phyloP scores from a whole-genome alignment of 2,888 invertebrate species.

The Melangyna quadrimaculata region DNA sequence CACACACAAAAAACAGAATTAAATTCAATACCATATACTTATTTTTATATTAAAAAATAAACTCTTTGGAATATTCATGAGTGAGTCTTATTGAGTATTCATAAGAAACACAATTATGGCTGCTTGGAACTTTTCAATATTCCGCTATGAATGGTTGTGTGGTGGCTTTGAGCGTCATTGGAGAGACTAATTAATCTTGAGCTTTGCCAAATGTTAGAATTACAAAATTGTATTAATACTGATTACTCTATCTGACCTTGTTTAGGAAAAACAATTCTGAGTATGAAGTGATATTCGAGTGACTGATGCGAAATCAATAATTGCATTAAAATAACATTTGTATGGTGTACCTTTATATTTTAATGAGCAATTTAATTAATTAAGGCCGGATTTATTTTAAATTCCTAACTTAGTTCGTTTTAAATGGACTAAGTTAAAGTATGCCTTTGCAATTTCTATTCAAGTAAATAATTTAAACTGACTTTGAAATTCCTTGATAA shows the following conservation, averaged over 20 bases:
- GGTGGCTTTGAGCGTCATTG: slow-evolving; percentile 38
- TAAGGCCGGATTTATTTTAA: not conserved
- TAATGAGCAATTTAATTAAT: not conserved
- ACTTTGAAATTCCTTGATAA: not conserved
- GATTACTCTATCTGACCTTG: slow-evolving; percentile 39
- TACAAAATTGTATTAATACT: not conserved
- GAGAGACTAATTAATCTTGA: slow-evolving; percentile 50
- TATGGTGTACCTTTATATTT: not conserved
- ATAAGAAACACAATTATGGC: slow-evolving; percentile 58
- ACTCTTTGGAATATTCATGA: slow-evolving; percentile 60
- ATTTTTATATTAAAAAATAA: slow-evolving; percentile 14
- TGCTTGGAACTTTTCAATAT: slow-evolving; percentile 1
- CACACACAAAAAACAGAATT: not conserved
- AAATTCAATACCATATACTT: slow-evolving; percentile 14
- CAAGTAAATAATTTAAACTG: not conserved
- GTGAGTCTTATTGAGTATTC: slow-evolving; percentile 45
- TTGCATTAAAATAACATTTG: not conserved
- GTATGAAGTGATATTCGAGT: not conserved
- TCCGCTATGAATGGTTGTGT: not conserved
- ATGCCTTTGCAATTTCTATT: not conserved
- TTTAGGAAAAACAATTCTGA: not conserved
- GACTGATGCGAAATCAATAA: slow-evolving; percentile 18
- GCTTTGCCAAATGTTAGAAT: not conserved
- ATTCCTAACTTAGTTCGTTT: not conserved
- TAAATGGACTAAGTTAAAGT: not conserved